Percentiles rank a stretch among this genome's conserved stretches.
phyloP scores from a whole-genome alignment of 2,113 vertebrate species.

The Rallus limicola region DNA sequence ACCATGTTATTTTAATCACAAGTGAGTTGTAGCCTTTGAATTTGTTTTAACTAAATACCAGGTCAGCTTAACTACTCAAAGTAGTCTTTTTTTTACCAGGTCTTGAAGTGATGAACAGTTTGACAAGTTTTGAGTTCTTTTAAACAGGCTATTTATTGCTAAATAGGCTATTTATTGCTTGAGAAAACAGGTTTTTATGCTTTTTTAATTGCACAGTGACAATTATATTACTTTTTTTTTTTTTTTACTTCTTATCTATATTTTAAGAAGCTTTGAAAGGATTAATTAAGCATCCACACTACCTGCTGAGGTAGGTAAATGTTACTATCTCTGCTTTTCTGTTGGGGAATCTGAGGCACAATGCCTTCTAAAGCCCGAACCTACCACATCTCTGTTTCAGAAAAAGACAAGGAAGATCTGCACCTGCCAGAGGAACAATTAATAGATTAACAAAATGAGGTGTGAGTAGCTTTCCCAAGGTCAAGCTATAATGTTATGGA shows the following conservation, averaged over 20 bases:
- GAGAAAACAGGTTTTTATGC: constrained; percentile 30
- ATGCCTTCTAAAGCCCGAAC: background rate
- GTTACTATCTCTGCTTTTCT: constrained; percentile 8
- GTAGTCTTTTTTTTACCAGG: background rate
- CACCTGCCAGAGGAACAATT: background rate
- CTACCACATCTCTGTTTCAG: background rate
- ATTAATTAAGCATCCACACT: constrained; percentile 49
- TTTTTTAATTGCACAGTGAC: constrained; percentile 37
- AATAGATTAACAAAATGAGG: constrained; percentile 13
- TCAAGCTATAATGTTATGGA: background rate
- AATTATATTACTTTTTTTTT: background rate
- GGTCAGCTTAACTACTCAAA: background rate
- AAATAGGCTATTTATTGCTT: background rate
- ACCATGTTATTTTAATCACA: background rate
- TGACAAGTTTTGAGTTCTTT: constrained; percentile 12
- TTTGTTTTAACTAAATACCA: constrained; percentile 25
- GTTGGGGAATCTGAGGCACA: background rate
- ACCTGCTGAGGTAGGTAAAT: constrained; percentile 31
- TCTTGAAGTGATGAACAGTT: background rate
- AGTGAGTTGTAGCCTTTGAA: background rate
- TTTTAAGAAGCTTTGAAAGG: constrained; percentile 40
- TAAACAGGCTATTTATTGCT: background rate
- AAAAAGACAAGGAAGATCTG: constrained; percentile 13
- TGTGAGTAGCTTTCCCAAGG: constrained; percentile 39
- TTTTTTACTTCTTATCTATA: constrained; percentile 13